Conservation (phyloP, 2,888 invertebrate genomes). For the Quadroppia sp. region DNA sequence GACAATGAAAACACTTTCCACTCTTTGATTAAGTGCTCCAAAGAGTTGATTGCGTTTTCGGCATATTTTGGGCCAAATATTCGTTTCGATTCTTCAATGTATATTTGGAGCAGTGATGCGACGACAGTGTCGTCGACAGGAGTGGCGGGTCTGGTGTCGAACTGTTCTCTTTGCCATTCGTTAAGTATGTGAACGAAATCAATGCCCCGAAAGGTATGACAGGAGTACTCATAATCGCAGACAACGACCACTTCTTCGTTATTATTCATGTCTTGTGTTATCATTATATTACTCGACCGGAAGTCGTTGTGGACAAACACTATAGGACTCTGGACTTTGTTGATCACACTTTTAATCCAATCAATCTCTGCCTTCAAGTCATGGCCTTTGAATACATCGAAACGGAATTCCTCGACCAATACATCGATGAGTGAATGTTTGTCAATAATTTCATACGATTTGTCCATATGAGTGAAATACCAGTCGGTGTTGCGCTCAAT, state of each 20-base stretch:
- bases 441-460: background rate
- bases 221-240: slow-evolving; percentile 27
- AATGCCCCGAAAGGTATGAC: slow-evolving; percentile 18
- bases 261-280: background rate
- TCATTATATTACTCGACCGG: slow-evolving; percentile 6
- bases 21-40: background rate
- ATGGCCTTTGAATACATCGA: background rate
- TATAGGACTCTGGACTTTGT: background rate
- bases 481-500: slow-evolving; percentile 60
- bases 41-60: background rate
- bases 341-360: background rate
- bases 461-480: background rate
- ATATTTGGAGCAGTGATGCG: background rate
- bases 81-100: background rate
- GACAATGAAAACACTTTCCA: background rate
- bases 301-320: slow-evolving; percentile 31
- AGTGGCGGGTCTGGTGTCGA: background rate
- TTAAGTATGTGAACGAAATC: background rate
- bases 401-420: slow-evolving; percentile 15
- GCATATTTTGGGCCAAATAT: background rate
- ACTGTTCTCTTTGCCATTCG: background rate
- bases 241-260: background rate
- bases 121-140: slow-evolving; percentile 7
- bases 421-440: background rate
- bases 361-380: slow-evolving; percentile 30